Conservation (phyloP, 2,797 vertebrate species). For the Tenualosa ilisha region DNA sequence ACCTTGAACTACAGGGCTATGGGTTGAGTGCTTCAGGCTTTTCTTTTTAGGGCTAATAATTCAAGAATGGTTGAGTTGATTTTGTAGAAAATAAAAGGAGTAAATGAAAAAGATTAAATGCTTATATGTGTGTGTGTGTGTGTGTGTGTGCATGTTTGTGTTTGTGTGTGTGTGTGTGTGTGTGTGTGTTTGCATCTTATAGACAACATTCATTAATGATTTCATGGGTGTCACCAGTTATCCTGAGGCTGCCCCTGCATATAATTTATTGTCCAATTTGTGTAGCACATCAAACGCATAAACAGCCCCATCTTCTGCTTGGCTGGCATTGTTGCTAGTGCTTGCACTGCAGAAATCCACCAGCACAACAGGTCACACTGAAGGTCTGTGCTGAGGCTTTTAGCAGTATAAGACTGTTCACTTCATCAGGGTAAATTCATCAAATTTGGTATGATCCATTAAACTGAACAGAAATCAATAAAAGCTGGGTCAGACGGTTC, state of each 20-base stretch:
- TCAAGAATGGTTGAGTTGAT: too few species aligned
- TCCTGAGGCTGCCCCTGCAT: neutral
- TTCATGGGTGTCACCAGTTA: conserved; percentile 13
- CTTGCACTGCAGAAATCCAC: conserved; percentile 6
- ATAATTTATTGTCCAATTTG: conserved; percentile 14
- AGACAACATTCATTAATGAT: conserved; percentile 20
- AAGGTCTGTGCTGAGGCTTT: conserved; percentile 5
- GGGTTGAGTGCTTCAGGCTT: too few species aligned
- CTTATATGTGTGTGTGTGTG: neutral
- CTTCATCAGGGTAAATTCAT: conserved; percentile 20
- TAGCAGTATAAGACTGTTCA: conserved; percentile 19
- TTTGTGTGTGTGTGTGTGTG: neutral
- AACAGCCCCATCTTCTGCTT: conserved; percentile 47
- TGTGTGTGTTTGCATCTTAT: neutral
- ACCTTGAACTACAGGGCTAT: too few species aligned
- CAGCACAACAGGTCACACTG: conserved; percentile 16
- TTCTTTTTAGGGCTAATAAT: too few species aligned
- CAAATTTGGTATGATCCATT: conserved; percentile 13
- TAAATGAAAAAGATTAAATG: too few species aligned
- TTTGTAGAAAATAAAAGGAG: too few species aligned
- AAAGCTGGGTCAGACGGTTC: conserved; percentile 3
- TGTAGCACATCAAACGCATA: conserved; percentile 1
- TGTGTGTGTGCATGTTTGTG: neutral
- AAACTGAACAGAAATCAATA: conserved; percentile 20
- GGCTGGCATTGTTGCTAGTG: conserved; percentile 9